phyloP scores from a whole-genome alignment of 1,140 invertebrate species.

The Atta colombica region DNA sequence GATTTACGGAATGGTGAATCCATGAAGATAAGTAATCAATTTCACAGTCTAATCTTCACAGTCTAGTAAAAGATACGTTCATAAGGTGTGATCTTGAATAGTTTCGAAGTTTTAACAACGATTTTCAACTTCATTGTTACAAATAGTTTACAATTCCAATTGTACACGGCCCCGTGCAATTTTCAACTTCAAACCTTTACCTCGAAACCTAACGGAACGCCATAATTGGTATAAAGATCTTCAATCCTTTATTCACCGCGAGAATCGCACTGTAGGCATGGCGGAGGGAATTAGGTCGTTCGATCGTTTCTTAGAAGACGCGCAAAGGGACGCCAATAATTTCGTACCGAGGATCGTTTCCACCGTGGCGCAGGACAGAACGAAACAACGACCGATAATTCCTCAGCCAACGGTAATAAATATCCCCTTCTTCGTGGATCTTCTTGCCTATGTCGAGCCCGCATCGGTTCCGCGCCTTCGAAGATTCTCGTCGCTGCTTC shows the following conservation, averaged over 20 bases:
- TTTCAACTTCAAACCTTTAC: not conserved
- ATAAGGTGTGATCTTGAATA: not conserved
- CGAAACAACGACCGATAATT: conserved; percentile 51
- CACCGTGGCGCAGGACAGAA: conserved; percentile 16
- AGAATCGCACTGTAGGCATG: conserved; percentile 39
- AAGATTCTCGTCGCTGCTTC: conserved; percentile 57
- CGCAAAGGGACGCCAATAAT: conserved; percentile 62
- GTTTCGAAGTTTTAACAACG: not conserved
- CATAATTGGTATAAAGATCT: conserved; percentile 49
- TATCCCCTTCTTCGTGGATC: conserved; percentile 54
- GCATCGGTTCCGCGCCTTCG: conserved; percentile 26
- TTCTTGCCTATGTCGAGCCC: conserved; percentile 30
- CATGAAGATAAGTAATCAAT: not conserved
- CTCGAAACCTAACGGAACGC: conserved; percentile 40
- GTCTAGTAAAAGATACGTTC: not conserved
- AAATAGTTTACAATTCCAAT: not conserved
- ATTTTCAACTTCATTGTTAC: not conserved
- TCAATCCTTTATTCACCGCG: conserved; percentile 50
- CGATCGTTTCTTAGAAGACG: conserved; percentile 53
- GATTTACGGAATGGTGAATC: not conserved
- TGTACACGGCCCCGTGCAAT: not conserved
- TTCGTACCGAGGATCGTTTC: conserved; percentile 56
- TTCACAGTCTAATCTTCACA: conserved; percentile 5
- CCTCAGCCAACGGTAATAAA: conserved; percentile 64
- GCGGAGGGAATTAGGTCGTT: conserved; percentile 39